Conservation (phyloP, 2,888 invertebrate genomes). For the Norana najaformis region DNA sequence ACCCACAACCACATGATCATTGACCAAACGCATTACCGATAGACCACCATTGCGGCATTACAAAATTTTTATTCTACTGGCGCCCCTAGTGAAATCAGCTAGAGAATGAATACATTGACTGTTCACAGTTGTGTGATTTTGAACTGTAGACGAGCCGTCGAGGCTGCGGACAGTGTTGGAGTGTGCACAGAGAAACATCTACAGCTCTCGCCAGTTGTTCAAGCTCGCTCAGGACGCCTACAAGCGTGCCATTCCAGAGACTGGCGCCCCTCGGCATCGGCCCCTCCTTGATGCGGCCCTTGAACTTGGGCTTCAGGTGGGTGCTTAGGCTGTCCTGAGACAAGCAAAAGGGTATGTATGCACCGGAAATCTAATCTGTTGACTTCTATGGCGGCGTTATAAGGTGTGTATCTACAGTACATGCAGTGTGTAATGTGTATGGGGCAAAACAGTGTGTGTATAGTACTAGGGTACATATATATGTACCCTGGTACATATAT, state of each 20-base stretch:
- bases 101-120: background rate
- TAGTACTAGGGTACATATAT: too few species aligned
- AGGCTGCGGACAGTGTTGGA: conserved; percentile 76
- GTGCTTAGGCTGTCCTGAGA: conserved; percentile 20
- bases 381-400: background rate
- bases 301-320: conserved; percentile 77
- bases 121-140: background rate
- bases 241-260: conserved; percentile 79
- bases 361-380: background rate
- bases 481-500: too few species aligned
- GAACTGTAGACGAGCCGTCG: conserved; percentile 69
- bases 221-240: conserved; percentile 83
- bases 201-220: conserved; percentile 81
- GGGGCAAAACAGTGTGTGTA: too few species aligned
- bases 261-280: conserved; percentile 74
- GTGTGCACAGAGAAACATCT: conserved; percentile 79
- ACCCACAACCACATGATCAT: too few species aligned
- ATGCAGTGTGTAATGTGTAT: too few species aligned
- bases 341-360: background rate
- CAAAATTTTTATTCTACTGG: too few species aligned
- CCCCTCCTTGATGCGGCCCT: conserved; percentile 79
- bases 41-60: too few species aligned
- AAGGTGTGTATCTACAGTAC: background rate
- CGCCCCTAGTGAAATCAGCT: too few species aligned
- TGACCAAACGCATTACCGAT: too few species aligned